Conservation (phyloP, 2,113 vertebrate genomes). For the Saccopteryx leptura region DNA sequence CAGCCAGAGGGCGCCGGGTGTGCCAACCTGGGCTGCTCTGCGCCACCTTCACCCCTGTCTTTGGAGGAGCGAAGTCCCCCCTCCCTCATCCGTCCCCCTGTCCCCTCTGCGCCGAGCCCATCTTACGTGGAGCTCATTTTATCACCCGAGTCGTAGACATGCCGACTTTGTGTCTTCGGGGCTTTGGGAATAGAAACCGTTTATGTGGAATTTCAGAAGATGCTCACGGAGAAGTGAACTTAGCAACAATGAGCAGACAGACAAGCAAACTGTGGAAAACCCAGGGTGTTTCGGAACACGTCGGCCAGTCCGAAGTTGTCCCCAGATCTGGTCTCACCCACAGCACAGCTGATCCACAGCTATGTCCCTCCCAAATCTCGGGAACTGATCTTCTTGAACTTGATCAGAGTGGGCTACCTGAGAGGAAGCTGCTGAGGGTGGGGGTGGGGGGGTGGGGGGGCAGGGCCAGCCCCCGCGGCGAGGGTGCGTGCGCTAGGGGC, state of each 20-base stretch:
- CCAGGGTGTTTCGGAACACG: not conserved
- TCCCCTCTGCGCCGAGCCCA: not conserved
- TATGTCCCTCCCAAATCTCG: not conserved
- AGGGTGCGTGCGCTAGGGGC: not conserved
- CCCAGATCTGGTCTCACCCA: not conserved
- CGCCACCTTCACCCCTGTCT: fast-evolving
- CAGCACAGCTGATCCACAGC: not conserved
- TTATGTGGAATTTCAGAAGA: constrained; percentile 4
- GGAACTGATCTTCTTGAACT: not conserved
- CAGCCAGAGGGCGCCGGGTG: fast-evolving
- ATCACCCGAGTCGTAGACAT: not conserved
- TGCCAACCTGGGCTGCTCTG: fast-evolving
- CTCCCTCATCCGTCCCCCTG: fast-evolving
- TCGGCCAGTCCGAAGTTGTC: not conserved
- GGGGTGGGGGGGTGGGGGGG: not conserved
- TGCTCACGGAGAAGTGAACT: not conserved
- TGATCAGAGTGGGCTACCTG: not conserved
- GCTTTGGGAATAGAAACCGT: not conserved
- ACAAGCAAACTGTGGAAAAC: not conserved
- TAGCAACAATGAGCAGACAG: not conserved
- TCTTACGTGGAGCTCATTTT: not conserved
- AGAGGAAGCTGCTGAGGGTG: not conserved
- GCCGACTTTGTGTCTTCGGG: not conserved
- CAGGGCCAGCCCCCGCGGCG: not conserved
- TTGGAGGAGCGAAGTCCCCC: fast-evolving